A percentile compares a stretch with the other conserved stretches of the same genome.
Conservation (phyloP, 2,113 vertebrate species). For the Hippocampus zosterae region DNA sequence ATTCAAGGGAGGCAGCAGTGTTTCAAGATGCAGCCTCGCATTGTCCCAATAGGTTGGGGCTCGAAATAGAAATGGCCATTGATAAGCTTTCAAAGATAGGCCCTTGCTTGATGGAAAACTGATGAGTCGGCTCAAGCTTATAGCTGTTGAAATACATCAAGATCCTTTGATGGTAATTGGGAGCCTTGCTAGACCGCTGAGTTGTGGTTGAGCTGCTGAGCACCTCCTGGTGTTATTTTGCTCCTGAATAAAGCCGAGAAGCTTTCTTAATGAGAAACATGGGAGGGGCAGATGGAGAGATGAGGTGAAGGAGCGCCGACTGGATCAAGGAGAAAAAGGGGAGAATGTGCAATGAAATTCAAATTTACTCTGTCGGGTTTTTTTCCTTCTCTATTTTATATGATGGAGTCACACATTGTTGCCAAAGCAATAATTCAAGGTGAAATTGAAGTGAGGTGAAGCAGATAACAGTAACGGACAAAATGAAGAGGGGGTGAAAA, state of each 20-base stretch:
- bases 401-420: conserved; percentile 16
- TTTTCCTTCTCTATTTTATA: background rate
- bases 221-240: conserved; percentile 36
- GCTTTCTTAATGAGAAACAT: conserved; percentile 25
- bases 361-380: background rate
- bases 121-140: conserved; percentile 32
- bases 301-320: conserved; percentile 30
- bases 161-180: conserved; percentile 59
- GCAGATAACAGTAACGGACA: conserved; percentile 24
- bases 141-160: conserved; percentile 17
- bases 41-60: conserved; percentile 10
- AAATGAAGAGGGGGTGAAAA: conserved; percentile 10
- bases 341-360: conserved; percentile 11
- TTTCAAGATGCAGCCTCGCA: background rate
- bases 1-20: background rate
- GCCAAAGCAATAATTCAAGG: conserved; percentile 25
- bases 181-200: conserved; percentile 40
- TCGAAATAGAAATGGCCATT: conserved; percentile 22
- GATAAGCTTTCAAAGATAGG: conserved; percentile 27
- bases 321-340: conserved; percentile 16
- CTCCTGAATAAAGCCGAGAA: conserved; percentile 20
- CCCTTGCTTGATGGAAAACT: conserved; percentile 27
- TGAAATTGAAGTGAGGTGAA: conserved; percentile 35
- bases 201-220: conserved; percentile 6
- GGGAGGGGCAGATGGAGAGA: conserved; percentile 39